Percentiles rank a stretch among this genome's conserved stretches.
Evolutionary conservation across 2,113 vertebrate species (phyloP).

Genomic region (Podarcis cretensis): DNA sequence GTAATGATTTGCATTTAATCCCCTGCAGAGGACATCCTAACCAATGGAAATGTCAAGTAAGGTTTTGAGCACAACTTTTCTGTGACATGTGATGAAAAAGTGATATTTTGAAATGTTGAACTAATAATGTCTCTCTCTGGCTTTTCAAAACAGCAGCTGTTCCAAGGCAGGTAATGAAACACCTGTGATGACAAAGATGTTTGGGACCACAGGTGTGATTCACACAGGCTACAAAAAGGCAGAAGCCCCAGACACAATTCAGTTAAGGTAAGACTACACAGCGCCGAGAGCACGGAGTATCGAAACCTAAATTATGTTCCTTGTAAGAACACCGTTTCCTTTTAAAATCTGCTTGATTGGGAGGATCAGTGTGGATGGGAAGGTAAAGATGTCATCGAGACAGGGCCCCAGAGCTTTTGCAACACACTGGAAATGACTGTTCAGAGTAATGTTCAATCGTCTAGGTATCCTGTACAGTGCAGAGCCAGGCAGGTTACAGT

Average conservation of each 20-base stretch:
- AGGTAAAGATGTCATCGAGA: slow-evolving; percentile 10
- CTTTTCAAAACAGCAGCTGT: slow-evolving; percentile 47
- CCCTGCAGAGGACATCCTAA: slow-evolving; percentile 32
- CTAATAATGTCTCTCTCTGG: not conserved
- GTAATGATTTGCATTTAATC: not conserved
- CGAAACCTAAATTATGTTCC: slow-evolving; percentile 17
- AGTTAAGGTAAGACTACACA: slow-evolving; percentile 8
- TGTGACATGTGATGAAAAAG: slow-evolving; percentile 9
- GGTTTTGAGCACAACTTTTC: slow-evolving; percentile 4
- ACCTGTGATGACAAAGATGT: slow-evolving; percentile 40
- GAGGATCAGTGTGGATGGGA: not conserved
- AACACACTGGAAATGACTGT: not conserved
- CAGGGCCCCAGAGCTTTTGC: not conserved
- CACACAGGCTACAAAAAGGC: not conserved
- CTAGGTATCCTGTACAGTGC: not conserved
- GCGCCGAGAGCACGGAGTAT: not conserved
- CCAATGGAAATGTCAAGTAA: slow-evolving; percentile 34
- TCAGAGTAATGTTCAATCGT: not conserved
- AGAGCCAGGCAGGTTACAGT: not conserved
- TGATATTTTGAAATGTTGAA: slow-evolving; percentile 18
- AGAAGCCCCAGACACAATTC: not conserved
- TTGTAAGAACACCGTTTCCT: slow-evolving; percentile 18
- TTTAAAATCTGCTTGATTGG: slow-evolving; percentile 21
- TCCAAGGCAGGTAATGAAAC: slow-evolving; percentile 42
- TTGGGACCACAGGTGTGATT: not conserved